Base-by-base conservation (phyloP, 2,797 vertebrate species). In the Uromys caudimaculatus region DNA sequence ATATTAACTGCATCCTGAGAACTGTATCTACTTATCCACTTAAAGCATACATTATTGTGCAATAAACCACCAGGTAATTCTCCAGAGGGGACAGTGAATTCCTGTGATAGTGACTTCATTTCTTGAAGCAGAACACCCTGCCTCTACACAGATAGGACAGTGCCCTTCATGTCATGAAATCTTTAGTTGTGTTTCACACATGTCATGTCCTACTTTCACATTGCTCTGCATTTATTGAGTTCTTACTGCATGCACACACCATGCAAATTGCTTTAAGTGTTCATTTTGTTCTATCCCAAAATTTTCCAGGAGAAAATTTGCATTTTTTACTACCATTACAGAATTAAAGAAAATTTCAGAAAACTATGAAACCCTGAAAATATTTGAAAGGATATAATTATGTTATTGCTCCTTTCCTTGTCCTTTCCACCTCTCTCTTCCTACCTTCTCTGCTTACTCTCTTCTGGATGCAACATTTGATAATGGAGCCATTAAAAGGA, bases 1-100 rank as follows among this genome's bases (percentile, higher is more conserved):
- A 95, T 47, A 67, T 6, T 81, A 92, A 81, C 29, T 83, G 44
- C 44, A 44, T 44, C n/a, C 47, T 76, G 44, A 41, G 38, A n/a
- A 71, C 6, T 52, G 56, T 32, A 52, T 44, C 32, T 77, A 44
- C 54, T 71, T 93, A 76, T 6, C 1, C 52, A 77, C 29, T 88
- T 92, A 38, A 85, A 90, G 41, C 89, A 9, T 75, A 76, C 73
- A 82, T 93, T 95, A 47, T 50, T 50, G 16, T 7, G 76, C 64
- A 84, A 86, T 69, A 29, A 85, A 41, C 17, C 35, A 38, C 12
- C 44, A 73, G 17, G 11, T 90, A 93, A 81, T 35, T 88, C 23
- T 95, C 52, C 12, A 81, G 11, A 16, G 21, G 21, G 17, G 35
- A 1, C 2, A 47, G 60, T 9, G 50, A 52, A 60, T 75, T 78